Conservation (phyloP, 2,113 vertebrate genomes). For the Phylloscopus trochilus region DNA sequence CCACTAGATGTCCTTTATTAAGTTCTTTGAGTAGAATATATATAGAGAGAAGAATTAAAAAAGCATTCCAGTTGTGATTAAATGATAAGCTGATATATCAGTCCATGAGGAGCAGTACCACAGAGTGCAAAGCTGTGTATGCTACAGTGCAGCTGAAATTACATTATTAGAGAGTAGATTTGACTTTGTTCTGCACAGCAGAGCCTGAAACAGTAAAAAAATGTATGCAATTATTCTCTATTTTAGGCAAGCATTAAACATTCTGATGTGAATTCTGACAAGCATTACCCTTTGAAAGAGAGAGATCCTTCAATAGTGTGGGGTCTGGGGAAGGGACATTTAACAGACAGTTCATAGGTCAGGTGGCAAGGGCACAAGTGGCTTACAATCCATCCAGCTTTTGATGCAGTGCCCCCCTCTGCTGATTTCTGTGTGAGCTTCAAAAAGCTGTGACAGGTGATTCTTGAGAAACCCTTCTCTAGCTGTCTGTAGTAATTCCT, state of each 20-base stretch:
- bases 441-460: not conserved
- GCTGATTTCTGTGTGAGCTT: not conserved
- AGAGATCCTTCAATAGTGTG: not conserved
- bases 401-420: not conserved
- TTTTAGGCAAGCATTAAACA: not conserved
- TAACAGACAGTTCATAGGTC: not conserved
- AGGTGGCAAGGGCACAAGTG: not conserved
- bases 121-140: not conserved
- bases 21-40: not conserved
- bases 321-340: not conserved
- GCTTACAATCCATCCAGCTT: not conserved
- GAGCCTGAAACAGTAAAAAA: conserved; percentile 28
- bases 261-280: not conserved
- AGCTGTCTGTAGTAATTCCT: not conserved
- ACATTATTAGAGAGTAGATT: not conserved
- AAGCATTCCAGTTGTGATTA: not conserved
- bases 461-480: not conserved
- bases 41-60: not conserved
- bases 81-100: not conserved
- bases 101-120: not conserved
- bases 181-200: conserved; percentile 15
- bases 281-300: not conserved
- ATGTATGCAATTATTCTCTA: not conserved
- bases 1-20: not conserved
- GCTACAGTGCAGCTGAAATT: conserved; percentile 1